Conservation (phyloP, 2,888 invertebrate genomes). For the Ectemnius cavifrons region DNA sequence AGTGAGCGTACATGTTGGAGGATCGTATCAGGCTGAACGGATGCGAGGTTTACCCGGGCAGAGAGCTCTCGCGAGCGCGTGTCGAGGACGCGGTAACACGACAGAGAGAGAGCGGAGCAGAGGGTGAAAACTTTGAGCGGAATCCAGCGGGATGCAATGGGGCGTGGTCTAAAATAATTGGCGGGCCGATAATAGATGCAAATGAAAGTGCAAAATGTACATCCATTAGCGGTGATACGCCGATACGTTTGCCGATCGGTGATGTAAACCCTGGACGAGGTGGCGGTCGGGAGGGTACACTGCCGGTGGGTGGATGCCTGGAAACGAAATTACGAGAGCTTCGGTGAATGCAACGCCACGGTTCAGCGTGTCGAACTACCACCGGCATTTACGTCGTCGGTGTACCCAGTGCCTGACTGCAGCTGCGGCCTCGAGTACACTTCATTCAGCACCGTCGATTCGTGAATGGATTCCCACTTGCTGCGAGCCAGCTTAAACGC, state of each 20-base stretch:
- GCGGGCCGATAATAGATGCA: slow-evolving; percentile 51
- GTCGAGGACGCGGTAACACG: not conserved
- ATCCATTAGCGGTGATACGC: slow-evolving; percentile 45
- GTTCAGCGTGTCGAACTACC: slow-evolving; percentile 47
- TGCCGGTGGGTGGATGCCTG: slow-evolving; percentile 15
- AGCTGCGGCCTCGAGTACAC: slow-evolving; percentile 57
- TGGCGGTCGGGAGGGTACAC: slow-evolving; percentile 23
- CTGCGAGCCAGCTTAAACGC: slow-evolving; percentile 59
- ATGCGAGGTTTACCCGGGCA: not conserved
- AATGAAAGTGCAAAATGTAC: slow-evolving; percentile 55
- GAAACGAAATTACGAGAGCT: slow-evolving; percentile 48
- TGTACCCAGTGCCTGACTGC: slow-evolving; percentile 57
- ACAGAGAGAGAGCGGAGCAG: not conserved
- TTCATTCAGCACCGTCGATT: slow-evolving; percentile 64
- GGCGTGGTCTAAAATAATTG: slow-evolving; percentile 46
- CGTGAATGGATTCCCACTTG: slow-evolving; percentile 65
- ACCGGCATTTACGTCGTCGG: slow-evolving; percentile 56
- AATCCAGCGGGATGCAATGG: slow-evolving; percentile 19
- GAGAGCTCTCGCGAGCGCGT: not conserved
- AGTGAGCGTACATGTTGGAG: not conserved
- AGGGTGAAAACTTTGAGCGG: slow-evolving; percentile 31
- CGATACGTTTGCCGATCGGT: slow-evolving; percentile 40
- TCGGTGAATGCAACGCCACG: slow-evolving; percentile 30
- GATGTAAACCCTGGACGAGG: slow-evolving; percentile 33
- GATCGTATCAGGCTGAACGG: not conserved